phyloP scores from a whole-genome alignment of 2,888 invertebrate genomes.

The Chaitophorus viminalis region DNA sequence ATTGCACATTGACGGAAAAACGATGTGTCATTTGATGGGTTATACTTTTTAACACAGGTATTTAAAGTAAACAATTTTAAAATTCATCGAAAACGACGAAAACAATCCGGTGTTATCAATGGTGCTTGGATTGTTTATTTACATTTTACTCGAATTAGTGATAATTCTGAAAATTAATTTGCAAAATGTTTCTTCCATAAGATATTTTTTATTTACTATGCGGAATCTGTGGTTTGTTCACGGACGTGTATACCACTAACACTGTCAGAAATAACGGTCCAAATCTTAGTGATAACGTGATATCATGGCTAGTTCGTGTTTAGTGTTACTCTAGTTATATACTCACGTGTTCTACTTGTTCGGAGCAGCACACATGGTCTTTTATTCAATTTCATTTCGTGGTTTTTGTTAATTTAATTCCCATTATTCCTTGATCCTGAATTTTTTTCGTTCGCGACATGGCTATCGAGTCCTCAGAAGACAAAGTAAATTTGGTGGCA shows the following conservation, averaged over 20 bases:
- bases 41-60: not conserved
- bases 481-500: slow-evolving; percentile 42
- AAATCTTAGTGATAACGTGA: not conserved
- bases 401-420: not conserved
- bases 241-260: not conserved
- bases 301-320: not conserved
- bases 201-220: no score
- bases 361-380: not conserved
- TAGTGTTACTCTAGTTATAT: no score
- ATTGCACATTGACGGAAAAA: not conserved
- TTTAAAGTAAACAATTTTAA: no score
- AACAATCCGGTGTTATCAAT: not conserved
- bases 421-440: not conserved
- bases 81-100: not conserved
- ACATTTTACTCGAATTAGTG: not conserved
- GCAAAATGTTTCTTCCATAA: no score
- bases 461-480: not conserved
- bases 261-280: not conserved
- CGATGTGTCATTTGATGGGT: not conserved
- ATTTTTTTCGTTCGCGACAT: not conserved
- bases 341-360: slow-evolving; percentile 26
- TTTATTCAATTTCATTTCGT: not conserved
- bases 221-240: not conserved
- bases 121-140: slow-evolving; percentile 12
- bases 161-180: not conserved